phyloP scores from a whole-genome alignment of 2,888 invertebrate species.

The Nomada fucata region DNA sequence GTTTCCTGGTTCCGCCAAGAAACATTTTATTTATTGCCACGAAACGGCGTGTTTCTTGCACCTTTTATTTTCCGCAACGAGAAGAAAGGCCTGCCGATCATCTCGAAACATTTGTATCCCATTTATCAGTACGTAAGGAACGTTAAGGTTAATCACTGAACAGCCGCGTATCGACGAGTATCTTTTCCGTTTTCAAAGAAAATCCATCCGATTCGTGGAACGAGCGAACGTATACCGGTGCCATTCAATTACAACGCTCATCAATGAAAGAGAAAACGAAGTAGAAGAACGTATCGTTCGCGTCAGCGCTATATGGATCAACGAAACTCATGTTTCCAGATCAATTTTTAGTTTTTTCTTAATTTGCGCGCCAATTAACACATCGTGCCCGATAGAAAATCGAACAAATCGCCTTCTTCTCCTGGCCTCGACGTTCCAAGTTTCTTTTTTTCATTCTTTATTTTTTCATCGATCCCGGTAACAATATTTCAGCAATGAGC shows the following conservation, averaged over 20 bases:
- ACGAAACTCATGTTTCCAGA: slow-evolving; percentile 14
- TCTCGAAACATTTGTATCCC: slow-evolving; percentile 10
- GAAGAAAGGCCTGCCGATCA: background rate
- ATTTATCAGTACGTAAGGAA: slow-evolving; percentile 3
- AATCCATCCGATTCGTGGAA: slow-evolving; percentile 3
- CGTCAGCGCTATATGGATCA: slow-evolving; percentile 10
- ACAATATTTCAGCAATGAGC: slow-evolving; percentile 59
- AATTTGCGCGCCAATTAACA: slow-evolving; percentile 40
- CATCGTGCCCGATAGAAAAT: slow-evolving; percentile 7
- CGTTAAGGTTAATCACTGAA: background rate
- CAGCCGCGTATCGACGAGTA: background rate
- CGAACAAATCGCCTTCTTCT: slow-evolving; percentile 2
- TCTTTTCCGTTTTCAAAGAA: background rate
- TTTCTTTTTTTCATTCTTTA: background rate
- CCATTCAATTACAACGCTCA: slow-evolving; percentile 5
- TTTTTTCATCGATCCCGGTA: slow-evolving; percentile 22
- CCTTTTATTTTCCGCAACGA: background rate
- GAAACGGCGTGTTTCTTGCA: background rate
- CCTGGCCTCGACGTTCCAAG: background rate
- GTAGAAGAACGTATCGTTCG: slow-evolving; percentile 2
- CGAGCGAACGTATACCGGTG: background rate
- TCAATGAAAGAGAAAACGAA: background rate
- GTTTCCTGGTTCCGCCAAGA: background rate
- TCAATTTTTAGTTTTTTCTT: slow-evolving; percentile 21
- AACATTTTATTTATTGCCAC: slow-evolving; percentile 56